Evolutionary conservation across 2,888 invertebrate species (phyloP).

Genomic region (Eilema depressum): DNA sequence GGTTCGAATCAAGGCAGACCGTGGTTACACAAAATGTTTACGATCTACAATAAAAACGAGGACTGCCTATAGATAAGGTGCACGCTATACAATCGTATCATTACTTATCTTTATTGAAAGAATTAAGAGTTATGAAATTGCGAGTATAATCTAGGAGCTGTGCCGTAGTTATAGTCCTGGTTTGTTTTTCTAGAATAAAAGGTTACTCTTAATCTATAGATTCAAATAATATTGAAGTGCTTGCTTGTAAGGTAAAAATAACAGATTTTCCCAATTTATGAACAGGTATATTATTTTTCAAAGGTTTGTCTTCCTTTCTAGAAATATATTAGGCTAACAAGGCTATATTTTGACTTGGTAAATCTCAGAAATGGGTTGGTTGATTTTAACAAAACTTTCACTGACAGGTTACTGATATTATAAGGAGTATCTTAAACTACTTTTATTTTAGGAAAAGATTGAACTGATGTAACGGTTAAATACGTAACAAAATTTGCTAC

Average conservation of each 20-base stretch:
- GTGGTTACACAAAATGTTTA: constrained; percentile 18
- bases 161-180: background rate
- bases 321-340: no score
- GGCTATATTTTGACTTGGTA: no score
- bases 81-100: constrained; percentile 22
- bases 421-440: no score
- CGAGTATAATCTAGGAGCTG: background rate
- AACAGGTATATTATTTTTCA: no score
- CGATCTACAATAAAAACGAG: constrained; percentile 12
- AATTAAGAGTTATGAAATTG: background rate
- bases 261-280: no score
- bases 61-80: constrained; percentile 17
- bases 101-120: constrained; percentile 5
- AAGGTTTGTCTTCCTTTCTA: background rate
- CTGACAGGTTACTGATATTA: no score
- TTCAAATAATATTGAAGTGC: no score
- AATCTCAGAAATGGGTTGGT: no score
- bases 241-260: no score
- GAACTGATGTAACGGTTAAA: background rate
- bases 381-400: no score
- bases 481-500: background rate
- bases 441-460: background rate
- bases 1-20: constrained; percentile 12
- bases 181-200: background rate
- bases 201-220: background rate